Percentiles rank a stretch among this genome's conserved stretches.
Conservation (phyloP, 1,140 invertebrate species). For the Diplogasteroides magnus region DNA sequence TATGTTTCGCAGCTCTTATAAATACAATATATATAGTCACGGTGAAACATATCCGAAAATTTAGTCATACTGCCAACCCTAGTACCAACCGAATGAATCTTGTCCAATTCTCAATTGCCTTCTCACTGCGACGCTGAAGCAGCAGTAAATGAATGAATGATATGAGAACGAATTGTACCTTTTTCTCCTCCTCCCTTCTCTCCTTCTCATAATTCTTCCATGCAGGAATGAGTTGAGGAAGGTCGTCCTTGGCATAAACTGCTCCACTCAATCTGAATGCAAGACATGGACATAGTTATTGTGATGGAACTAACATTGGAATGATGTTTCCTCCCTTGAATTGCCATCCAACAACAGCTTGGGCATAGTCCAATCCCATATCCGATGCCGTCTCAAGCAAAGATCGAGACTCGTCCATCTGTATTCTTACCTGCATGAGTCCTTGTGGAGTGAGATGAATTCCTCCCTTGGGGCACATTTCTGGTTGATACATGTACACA, state of each 20-base stretch:
- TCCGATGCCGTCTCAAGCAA: not conserved
- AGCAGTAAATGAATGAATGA: not conserved
- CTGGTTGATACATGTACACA: not conserved
- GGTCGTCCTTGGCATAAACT: not conserved
- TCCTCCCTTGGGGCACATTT: not conserved
- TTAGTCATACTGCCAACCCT: not conserved
- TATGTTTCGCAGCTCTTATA: too few species aligned
- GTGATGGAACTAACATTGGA: not conserved
- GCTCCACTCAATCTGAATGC: not conserved
- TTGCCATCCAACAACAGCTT: not conserved
- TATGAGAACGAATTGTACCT: not conserved
- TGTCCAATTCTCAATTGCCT: not conserved
- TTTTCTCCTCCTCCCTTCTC: not conserved
- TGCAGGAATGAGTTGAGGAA: not conserved
- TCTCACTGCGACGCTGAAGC: not conserved
- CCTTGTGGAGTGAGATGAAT: not conserved
- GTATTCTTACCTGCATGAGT: not conserved
- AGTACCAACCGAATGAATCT: not conserved
- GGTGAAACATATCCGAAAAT: too few species aligned
- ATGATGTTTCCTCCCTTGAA: not conserved
- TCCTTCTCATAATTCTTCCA: not conserved
- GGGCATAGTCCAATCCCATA: not conserved
- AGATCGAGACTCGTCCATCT: not conserved
- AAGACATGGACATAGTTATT: not conserved
- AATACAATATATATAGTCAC: too few species aligned